Base-by-base conservation (phyloP, 2,888 invertebrate species). In the Serrognathus titanus region DNA sequence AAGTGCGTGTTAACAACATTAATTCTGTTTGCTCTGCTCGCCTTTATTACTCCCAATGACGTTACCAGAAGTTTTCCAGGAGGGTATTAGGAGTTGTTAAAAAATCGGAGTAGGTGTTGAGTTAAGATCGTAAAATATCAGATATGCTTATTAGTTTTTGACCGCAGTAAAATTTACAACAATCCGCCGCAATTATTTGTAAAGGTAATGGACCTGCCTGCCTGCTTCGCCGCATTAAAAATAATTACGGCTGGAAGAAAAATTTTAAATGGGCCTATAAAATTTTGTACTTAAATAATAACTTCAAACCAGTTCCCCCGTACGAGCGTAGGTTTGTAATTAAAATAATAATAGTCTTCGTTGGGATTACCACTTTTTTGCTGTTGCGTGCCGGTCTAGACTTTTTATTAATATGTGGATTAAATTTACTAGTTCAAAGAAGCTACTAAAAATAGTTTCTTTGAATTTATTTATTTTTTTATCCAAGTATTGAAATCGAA, bases 331-430 rank as follows among this genome's bases (percentile, higher is more conserved):
- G 61, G 62, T 58, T 66, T 61, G 58, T 62, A 66, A 66, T 66
- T 66, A 66, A 66, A 63, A 63, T 66, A 66, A 66, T 66, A 64
- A 65, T 59, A 63, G 60, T 59, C 59, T 58, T 54, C 35, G 49
- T 13, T 20, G 16, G 49, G 48, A 48, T 13, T 45, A 48, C 45
- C 48, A 49, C 45, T 50, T 55, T 49, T 59, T 37, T 38, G 36
- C 38, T 49, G 36, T 38, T 16, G 11, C 38, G 36, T 10, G 38
- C 35, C 49, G 49, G 16, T 16, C 16, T 13, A 38, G 36, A 35
- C 38, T 37, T 49, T 31, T 31, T 31, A 31, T 31, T 49, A 49
- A 49, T 37, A 49, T 38, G 20, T 49, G 38, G 13, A 49, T 12
- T 49, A 38, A 3, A 11, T n/a, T 13, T 48, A 48, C 31, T 38